These are phyloP conservation scores for Pyrrhia umbra DNA, from an alignment of 2,888 invertebrate genomes.

Conservation along the genomic window DNA sequence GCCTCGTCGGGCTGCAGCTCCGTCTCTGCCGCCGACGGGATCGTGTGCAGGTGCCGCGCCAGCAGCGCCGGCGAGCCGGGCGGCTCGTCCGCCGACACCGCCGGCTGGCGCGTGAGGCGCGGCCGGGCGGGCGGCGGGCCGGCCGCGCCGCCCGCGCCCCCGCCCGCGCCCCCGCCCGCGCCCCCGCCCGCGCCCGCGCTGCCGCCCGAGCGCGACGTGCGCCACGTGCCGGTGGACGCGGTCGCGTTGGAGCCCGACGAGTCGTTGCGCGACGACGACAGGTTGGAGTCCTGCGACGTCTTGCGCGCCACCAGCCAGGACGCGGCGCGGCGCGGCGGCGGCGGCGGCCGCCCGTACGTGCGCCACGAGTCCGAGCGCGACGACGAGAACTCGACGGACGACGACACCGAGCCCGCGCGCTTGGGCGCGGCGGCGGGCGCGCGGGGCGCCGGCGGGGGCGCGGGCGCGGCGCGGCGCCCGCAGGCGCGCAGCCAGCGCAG, in stretches of 20 bases:
- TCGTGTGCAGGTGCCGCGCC: conserved; percentile 80
- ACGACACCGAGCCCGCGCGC: conserved; percentile 95
- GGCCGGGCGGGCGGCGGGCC: no score
- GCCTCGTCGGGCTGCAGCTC: conserved; percentile 76
- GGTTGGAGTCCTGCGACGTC: conserved; percentile 97
- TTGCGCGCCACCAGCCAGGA: conserved; percentile 98
- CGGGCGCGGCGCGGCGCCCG: conserved; percentile 72
- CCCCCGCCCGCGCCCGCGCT: conserved; percentile 90
- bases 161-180: conserved; percentile 91
- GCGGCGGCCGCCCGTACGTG: conserved; percentile 94
- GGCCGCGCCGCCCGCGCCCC: conserved; percentile 93
- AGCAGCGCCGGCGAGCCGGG: conserved; percentile 76
- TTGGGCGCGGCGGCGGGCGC: conserved; percentile 76
- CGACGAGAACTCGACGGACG: conserved; percentile 97
- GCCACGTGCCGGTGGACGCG: conserved; percentile 97
- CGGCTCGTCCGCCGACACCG: conserved; percentile 94
- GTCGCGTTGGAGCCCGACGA: conserved; percentile 97
- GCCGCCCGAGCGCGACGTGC: conserved; percentile 96
- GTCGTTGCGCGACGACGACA: conserved; percentile 97
- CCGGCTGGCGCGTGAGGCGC: conserved; percentile 94
- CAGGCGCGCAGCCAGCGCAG: conserved; percentile 13
- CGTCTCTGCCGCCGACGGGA: conserved; percentile 83
- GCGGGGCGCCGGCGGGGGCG: conserved; percentile 84
- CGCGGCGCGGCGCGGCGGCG: conserved; percentile 95
- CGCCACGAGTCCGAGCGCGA: conserved; percentile 97